Evolutionary conservation across 2,888 invertebrate genomes (phyloP).

Genomic region (Fragum fragum): DNA sequence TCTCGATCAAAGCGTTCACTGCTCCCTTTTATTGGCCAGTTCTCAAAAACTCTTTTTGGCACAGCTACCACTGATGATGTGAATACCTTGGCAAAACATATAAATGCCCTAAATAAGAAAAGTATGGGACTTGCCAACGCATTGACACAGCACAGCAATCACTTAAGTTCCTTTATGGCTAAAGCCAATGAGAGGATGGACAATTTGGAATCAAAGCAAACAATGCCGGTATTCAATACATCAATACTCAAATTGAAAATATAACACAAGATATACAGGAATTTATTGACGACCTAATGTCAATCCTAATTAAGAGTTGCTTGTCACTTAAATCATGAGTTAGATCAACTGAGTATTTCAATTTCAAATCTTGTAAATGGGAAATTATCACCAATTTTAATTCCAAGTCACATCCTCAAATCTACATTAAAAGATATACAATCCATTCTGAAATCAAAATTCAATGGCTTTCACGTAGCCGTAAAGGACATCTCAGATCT

Average conservation of each 20-base stretch:
- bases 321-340: constrained; percentile 25
- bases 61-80: constrained; percentile 64
- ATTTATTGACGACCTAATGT: constrained; percentile 19
- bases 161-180: constrained; percentile 27
- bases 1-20: constrained; percentile 35
- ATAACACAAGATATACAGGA: not conserved
- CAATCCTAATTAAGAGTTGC: not conserved
- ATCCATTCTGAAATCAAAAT: constrained; percentile 15
- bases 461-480: constrained; percentile 34
- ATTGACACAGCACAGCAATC: constrained; percentile 23
- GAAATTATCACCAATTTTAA: constrained; percentile 35
- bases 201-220: constrained; percentile 22
- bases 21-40: constrained; percentile 57
- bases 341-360: constrained; percentile 31
- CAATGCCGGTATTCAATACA: constrained; percentile 10
- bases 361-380: constrained; percentile 35
- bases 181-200: constrained; percentile 23
- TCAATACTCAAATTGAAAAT: not conserved
- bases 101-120: constrained; percentile 24
- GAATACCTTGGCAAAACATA: constrained; percentile 39
- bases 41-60: constrained; percentile 59
- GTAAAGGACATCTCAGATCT: constrained; percentile 1
- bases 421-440: constrained; percentile 28
- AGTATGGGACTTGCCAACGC: constrained; percentile 33
- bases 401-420: constrained; percentile 14